Percentiles rank a stretch among this genome's conserved stretches.
Conservation (phyloP, 2,888 invertebrate species). For the Ganaspis brasiliensis region DNA sequence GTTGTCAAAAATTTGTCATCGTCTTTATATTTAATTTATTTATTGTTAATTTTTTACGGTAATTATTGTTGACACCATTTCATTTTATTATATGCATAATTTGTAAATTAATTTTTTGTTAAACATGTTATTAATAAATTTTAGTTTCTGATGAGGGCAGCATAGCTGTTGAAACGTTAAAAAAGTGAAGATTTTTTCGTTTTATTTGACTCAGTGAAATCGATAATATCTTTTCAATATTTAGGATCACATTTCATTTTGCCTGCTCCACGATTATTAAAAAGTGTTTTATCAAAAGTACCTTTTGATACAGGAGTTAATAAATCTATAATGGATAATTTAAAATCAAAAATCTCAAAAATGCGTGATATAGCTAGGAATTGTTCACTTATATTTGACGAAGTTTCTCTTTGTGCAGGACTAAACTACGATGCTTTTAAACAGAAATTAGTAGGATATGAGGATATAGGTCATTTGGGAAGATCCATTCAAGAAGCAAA, state of each 20-base stretch:
- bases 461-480: constrained; percentile 60
- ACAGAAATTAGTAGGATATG: constrained; percentile 55
- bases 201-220: too few relatives aligned
- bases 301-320: neutral
- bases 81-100: too few relatives aligned
- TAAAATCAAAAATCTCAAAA: neutral
- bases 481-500: constrained; percentile 55
- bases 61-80: too few relatives aligned
- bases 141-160: too few relatives aligned
- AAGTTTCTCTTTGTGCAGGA: neutral
- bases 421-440: neutral
- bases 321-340: constrained; percentile 1
- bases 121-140: too few relatives aligned
- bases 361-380: neutral
- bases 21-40: too few relatives aligned
- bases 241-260: constrained; percentile 5
- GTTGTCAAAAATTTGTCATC: too few relatives aligned
- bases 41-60: too few relatives aligned
- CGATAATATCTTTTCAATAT: too few relatives aligned
- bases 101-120: too few relatives aligned
- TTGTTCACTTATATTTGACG: neutral
- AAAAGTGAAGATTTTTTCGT: too few relatives aligned
- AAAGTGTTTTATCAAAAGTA: neutral
- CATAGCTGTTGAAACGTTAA: too few relatives aligned
- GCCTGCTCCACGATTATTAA: neutral